These are phyloP conservation scores for Gastrophryne carolinensis DNA, from an alignment of 2,797 vertebrate species.

Conservation along the genomic window DNA sequence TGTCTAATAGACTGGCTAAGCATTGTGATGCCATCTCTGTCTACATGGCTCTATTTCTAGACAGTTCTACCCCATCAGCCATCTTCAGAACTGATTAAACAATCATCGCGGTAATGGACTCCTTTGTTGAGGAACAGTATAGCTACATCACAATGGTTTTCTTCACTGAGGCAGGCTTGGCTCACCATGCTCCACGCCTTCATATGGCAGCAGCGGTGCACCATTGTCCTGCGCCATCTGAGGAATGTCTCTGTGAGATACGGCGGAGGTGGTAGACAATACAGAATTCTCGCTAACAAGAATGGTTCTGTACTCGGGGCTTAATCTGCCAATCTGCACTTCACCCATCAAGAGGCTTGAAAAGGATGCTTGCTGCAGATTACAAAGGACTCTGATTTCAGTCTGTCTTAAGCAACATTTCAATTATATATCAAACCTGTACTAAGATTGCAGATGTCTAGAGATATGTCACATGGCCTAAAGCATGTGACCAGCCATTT, in stretches of 20 bases:
- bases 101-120: conserved; percentile 48
- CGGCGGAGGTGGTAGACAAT: background rate
- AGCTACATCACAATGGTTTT: conserved; percentile 49
- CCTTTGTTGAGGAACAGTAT: conserved; percentile 46
- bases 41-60: conserved; percentile 39
- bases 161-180: conserved; percentile 48
- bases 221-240: background rate
- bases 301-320: background rate
- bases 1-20: background rate
- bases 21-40: background rate
- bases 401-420: too few relatives aligned
- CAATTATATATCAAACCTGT: too few relatives aligned
- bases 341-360: background rate
- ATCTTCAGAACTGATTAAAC: conserved; percentile 49
- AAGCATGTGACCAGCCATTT: too few relatives aligned
- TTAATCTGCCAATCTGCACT: background rate
- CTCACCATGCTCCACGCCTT: conserved; percentile 23
- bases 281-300: background rate
- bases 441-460: too few relatives aligned
- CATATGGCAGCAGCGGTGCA: conserved; percentile 29
- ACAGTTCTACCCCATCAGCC: conserved; percentile 47
- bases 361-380: too few relatives aligned
- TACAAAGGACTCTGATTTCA: too few relatives aligned
- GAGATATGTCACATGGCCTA: too few relatives aligned
- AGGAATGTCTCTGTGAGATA: background rate